A percentile compares a stretch with the other conserved stretches of the same genome.
These are phyloP conservation scores for Aporophyla lueneburgensis DNA, from an alignment of 2,888 invertebrate species.

Conservation along the genomic window DNA sequence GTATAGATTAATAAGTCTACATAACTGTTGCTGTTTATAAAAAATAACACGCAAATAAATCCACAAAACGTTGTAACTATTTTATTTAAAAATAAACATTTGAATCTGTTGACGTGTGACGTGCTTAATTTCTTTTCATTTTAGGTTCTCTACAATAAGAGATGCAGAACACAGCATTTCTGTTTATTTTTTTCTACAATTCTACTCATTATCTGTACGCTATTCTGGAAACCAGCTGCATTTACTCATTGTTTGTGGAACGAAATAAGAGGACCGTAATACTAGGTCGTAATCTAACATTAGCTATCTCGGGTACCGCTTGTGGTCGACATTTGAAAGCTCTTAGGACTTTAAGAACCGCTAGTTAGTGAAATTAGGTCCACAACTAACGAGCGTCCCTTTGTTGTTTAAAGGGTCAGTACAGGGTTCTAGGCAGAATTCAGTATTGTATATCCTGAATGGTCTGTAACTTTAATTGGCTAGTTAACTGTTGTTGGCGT, in stretches of 20 bases:
- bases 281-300: constrained; percentile 2
- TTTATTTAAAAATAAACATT: too few species aligned
- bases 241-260: constrained; percentile 7
- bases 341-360: background rate
- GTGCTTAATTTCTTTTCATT: too few species aligned
- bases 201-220: constrained; percentile 9
- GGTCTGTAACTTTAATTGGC: constrained; percentile 1
- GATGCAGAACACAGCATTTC: background rate
- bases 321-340: constrained; percentile 14
- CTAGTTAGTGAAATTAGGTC: constrained; percentile 23
- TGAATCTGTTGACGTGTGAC: too few species aligned
- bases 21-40: too few species aligned
- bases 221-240: background rate
- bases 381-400: constrained; percentile 8
- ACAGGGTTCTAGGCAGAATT: background rate
- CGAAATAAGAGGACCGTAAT: constrained; percentile 1
- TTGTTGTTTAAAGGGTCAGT: constrained; percentile 17
- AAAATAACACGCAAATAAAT: background rate
- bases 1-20: too few species aligned
- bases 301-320: background rate
- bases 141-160: too few species aligned
- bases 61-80: background rate
- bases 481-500: background rate
- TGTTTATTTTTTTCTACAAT: background rate
- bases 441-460: background rate